These are phyloP conservation scores for Pristiophorus japonicus DNA, from an alignment of 2,113 vertebrate species.

Conservation along the genomic window DNA sequence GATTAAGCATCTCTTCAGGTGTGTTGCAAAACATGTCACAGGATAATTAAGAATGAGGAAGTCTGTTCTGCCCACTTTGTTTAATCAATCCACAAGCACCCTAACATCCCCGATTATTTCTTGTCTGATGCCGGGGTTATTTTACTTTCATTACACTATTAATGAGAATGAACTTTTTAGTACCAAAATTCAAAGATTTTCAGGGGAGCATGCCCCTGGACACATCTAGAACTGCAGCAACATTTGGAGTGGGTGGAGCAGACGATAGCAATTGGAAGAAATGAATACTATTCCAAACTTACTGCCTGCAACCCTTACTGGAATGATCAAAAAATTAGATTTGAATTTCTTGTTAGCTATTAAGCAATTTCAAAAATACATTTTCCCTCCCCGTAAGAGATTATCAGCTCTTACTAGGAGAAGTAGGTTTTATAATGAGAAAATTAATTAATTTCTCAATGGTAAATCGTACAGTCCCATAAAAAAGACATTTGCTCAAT, in stretches of 20 bases:
- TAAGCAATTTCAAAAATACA: neutral
- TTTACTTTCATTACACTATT: neutral
- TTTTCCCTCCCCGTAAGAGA: neutral
- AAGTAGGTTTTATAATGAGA: neutral
- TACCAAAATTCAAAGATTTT: neutral
- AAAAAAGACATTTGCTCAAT: neutral
- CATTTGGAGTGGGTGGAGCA: neutral
- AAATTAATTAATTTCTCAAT: neutral
- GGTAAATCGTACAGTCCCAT: neutral
- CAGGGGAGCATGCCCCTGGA: neutral
- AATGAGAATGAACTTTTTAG: neutral
- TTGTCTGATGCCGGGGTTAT: too few relatives aligned
- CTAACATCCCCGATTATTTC: neutral
- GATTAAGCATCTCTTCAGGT: neutral
- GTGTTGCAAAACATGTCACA: neutral
- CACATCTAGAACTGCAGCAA: neutral
- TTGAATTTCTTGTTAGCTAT: neutral
- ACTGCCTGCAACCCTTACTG: neutral
- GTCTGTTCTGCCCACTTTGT: neutral
- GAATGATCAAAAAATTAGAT: neutral
- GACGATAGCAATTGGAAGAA: neutral
- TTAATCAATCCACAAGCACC: slow-evolving; percentile 4
- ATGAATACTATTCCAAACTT: neutral
- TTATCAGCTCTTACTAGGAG: neutral
- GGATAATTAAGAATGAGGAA: slow-evolving; percentile 6